A percentile compares a stretch with the other conserved stretches of the same genome.
These are phyloP conservation scores for Eupithecia dodoneata DNA, from an alignment of 2,888 invertebrate genomes.

Conservation along the genomic window DNA sequence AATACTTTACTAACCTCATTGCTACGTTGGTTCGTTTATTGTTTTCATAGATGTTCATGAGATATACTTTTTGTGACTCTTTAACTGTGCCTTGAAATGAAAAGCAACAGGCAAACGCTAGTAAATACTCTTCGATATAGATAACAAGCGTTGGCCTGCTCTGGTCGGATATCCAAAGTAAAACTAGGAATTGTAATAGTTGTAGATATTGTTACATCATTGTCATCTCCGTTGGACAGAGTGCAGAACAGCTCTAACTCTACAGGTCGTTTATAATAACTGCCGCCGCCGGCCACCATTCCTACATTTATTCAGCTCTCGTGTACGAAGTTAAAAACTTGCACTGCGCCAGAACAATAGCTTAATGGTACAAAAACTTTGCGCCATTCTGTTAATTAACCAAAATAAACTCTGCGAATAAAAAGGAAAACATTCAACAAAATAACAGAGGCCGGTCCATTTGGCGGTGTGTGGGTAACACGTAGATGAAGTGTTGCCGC, in stretches of 20 bases:
- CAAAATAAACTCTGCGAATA: conserved; percentile 29
- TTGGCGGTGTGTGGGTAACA: conserved; percentile 20
- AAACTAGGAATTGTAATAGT: background rate
- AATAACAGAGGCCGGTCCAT: conserved; percentile 21
- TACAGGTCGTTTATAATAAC: conserved; percentile 10
- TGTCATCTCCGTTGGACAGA: background rate
- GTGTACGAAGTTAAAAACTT: conserved; percentile 6
- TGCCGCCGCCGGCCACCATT: background rate
- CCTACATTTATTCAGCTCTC: conserved; percentile 3
- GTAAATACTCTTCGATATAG: too few relatives aligned
- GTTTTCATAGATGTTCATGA: too few relatives aligned
- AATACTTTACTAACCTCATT: background rate
- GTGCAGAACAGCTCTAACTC: background rate
- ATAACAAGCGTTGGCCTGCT: too few relatives aligned
- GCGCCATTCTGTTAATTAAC: conserved; percentile 28
- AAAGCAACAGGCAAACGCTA: too few relatives aligned
- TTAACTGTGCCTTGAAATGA: too few relatives aligned
- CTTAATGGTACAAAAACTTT: conserved; percentile 19
- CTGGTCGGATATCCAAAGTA: background rate
- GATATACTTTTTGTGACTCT: too few relatives aligned
- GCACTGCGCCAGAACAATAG: conserved; percentile 7
- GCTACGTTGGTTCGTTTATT: background rate
- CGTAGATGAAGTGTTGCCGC: conserved; percentile 33
- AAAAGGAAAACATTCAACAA: conserved; percentile 21
- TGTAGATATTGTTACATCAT: background rate